Conservation (phyloP, 1,140 invertebrate species). For the Drosophila ohnishii region DNA sequence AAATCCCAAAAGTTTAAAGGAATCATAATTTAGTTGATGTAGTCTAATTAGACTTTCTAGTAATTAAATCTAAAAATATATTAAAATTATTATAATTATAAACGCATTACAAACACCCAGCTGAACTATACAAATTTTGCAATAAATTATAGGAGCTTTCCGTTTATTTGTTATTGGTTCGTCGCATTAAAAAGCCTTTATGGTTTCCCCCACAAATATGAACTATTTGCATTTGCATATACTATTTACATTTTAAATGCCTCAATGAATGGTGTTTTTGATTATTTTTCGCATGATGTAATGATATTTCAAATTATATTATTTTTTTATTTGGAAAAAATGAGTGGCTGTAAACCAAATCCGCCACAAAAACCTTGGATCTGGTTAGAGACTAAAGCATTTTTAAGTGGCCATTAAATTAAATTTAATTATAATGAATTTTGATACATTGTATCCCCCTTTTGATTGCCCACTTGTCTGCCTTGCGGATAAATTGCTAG, state of each 20-base stretch:
- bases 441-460: conserved; percentile 2
- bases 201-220: conserved; percentile 8
- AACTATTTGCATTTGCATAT: conserved; percentile 13
- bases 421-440: conserved; percentile 28
- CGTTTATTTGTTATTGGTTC: conserved; percentile 9
- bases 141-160: not conserved
- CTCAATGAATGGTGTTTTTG: not conserved
- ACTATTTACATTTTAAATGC: conserved; percentile 12
- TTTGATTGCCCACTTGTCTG: conserved; percentile 1
- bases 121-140: not conserved
- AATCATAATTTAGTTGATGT: no score
- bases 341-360: not conserved
- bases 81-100: not conserved
- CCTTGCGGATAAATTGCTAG: conserved; percentile 2
- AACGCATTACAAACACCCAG: not conserved
- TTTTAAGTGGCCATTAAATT: conserved; percentile 32
- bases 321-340: not conserved
- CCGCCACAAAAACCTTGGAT: not conserved
- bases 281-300: not conserved
- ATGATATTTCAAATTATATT: not conserved
- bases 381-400: conserved; percentile 13
- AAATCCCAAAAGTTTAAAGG: no score
- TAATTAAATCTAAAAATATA: not conserved
- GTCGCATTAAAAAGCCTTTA: conserved; percentile 5
- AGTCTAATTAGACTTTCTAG: not conserved